Conservation (phyloP, 92 coral and sea anemone species). For the Paramuricea clavata region DNA sequence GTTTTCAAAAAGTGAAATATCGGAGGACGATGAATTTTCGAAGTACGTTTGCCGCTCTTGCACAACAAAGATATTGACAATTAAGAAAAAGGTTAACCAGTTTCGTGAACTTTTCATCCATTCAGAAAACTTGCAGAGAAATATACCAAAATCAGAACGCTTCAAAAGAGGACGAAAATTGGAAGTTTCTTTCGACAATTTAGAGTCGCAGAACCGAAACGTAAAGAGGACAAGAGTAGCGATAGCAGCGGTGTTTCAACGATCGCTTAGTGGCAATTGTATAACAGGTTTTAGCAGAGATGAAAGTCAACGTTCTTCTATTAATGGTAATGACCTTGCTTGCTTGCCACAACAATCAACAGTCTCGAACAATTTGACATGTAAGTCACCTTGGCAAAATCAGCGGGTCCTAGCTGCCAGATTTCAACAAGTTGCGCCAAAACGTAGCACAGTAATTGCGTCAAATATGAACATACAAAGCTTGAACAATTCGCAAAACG, state of each 20-base stretch:
- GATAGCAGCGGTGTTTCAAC: constrained; percentile 7
- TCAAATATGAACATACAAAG: background rate
- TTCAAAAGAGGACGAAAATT: constrained; percentile 1
- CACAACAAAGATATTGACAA: background rate
- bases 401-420: background rate
- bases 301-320: background rate
- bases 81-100: background rate
- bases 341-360: background rate
- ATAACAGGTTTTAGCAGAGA: background rate
- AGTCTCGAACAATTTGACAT: background rate
- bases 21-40: background rate
- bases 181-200: background rate
- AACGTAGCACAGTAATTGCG: background rate
- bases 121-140: too few relatives aligned
- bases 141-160: constrained; percentile 6
- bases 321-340: too few relatives aligned
- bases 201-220: background rate
- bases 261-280: background rate
- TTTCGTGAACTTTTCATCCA: too few relatives aligned
- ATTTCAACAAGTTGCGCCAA: constrained; percentile 3
- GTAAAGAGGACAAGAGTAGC: background rate
- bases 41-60: constrained; percentile 7
- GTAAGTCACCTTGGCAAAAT: background rate
- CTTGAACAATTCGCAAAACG: background rate
- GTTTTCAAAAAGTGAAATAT: background rate